Base-by-base conservation (phyloP, 2,797 vertebrate genomes). In the Denticeps clupeoides region DNA sequence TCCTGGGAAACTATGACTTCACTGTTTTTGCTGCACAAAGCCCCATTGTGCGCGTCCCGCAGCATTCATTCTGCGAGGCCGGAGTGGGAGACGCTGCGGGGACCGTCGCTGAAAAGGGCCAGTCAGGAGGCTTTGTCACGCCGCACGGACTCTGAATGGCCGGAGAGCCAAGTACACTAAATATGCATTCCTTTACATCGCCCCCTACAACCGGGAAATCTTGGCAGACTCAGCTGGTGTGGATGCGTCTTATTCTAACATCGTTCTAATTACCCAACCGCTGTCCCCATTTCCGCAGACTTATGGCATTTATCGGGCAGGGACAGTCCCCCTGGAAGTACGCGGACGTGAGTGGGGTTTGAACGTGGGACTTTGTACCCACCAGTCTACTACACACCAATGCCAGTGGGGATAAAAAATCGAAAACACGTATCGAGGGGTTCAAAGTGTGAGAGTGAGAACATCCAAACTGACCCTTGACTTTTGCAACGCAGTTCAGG, bases 1-100 rank as follows among this genome's bases (percentile, higher is more conserved):
- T 79, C 84, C 79, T 85, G 85, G 69, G 71, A 72, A 75, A 74
- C 64, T 71, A 68, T 73, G 72, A 71, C 64, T 71, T 68, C 65
- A 71, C 69, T 73, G 65, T 67, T 73, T 74, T 65, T 64, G 49
- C 57, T 21, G 57, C 58, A 79, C 68, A 78, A 74, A 72, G 69
- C 57, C 56, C 62, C 63, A 71, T 71, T 78, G 70, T 80, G 62
- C 59, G 47, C 45, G 32, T 68, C 53, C 58, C 68, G 68, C 68
- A 56, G 74, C 57, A 58, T 73, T 77, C 67, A 74, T 63, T 76
- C 75, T 73, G 70, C 77, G 70, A 77, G 80, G 64, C 72, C 44
- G 62, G 72, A 45, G 58, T 49, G 50, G 40, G 55, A 63, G 62
- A 44, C 45, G 33, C 47, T 49, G 49, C 43, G 58, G n/a, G 48